Base-by-base conservation (phyloP, 2,888 invertebrate genomes). In the Loripinus fragilis region DNA sequence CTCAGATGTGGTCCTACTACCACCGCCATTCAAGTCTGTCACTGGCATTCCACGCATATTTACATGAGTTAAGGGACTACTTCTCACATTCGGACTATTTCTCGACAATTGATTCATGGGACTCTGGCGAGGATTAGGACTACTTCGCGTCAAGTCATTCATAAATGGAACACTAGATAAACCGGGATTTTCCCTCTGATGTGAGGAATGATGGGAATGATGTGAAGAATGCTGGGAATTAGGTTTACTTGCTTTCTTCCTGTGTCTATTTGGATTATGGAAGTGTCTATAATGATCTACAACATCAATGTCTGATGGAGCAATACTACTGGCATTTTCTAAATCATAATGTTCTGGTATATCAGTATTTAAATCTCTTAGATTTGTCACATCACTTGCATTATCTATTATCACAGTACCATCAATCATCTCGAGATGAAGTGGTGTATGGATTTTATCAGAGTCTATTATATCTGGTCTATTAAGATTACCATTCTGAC, bases 281-380 rank as follows among this genome's bases (percentile, higher is more conserved):
- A 97, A 98, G 83, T 94, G 97, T 94, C 98, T 98, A 92, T 99
- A 99, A 93, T 99, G 98, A 90, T 98, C 98, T 17, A 98, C 97
- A 83, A 99, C 97, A 92, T 99, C 98, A 85, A 98, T 98, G 92
- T 99, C 99, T 1, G 98, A 98, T 0, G 99, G 98, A 0, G 99
- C 99, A 87, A 99, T 98, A 0, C 98, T 98, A 93, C 98, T 98
- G 0, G 98, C 98, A 94, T 98, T 98, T 94, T 99, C 99, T 81
- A 99, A 95, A 93, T 99, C 98, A 92, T 99, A 99, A 74, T 90
- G 91, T 76, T 92, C 93, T 5, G 91, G 91, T 41, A 90, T 90
- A 70, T 90, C 90, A 20, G 85, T 85, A 67, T 83, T 82, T 41
- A 86, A 64, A 55, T 86, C 84, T 48, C 83, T 80, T 60, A 87